Conservation (phyloP, 2,113 vertebrate genomes). For the Rhineura floridana region DNA sequence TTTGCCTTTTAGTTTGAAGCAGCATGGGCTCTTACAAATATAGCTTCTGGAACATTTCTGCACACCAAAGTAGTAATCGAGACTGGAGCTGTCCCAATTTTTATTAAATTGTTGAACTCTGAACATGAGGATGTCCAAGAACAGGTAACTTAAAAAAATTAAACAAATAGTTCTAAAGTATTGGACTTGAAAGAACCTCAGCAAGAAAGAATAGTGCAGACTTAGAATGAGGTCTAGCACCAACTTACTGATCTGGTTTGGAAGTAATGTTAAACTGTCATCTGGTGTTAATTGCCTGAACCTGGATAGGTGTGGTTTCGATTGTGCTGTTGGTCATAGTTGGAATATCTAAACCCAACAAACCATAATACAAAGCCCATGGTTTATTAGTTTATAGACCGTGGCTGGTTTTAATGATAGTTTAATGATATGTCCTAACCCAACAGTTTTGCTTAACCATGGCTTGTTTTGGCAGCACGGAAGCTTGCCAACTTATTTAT, state of each 20-base stretch:
- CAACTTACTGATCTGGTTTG: not conserved
- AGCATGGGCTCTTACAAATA: slow-evolving; percentile 93
- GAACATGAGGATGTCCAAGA: slow-evolving; percentile 94
- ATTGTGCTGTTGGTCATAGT: too few relatives aligned
- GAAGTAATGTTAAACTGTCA: not conserved
- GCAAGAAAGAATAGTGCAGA: not conserved
- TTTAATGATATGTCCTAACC: too few relatives aligned
- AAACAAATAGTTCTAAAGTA: not conserved
- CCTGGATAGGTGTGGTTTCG: too few relatives aligned
- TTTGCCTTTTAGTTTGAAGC: slow-evolving; percentile 82
- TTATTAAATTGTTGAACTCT: slow-evolving; percentile 90
- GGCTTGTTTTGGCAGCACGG: too few relatives aligned
- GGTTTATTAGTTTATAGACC: too few relatives aligned
- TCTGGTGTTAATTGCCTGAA: not conserved
- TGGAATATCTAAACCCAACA: too few relatives aligned
- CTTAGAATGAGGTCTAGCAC: not conserved
- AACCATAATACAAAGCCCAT: too few relatives aligned
- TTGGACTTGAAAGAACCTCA: not conserved
- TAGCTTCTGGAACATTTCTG: slow-evolving; percentile 91
- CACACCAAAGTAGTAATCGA: slow-evolving; percentile 95
- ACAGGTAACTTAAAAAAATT: slow-evolving; percentile 88
- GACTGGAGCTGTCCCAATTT: slow-evolving; percentile 92
- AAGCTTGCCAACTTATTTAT: too few relatives aligned
- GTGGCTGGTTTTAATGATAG: too few relatives aligned
- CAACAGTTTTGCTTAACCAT: too few relatives aligned